Percentiles rank a stretch among this genome's conserved stretches.
phyloP scores from a whole-genome alignment of 2,888 invertebrate genomes.

The Pollenia amentaria region DNA sequence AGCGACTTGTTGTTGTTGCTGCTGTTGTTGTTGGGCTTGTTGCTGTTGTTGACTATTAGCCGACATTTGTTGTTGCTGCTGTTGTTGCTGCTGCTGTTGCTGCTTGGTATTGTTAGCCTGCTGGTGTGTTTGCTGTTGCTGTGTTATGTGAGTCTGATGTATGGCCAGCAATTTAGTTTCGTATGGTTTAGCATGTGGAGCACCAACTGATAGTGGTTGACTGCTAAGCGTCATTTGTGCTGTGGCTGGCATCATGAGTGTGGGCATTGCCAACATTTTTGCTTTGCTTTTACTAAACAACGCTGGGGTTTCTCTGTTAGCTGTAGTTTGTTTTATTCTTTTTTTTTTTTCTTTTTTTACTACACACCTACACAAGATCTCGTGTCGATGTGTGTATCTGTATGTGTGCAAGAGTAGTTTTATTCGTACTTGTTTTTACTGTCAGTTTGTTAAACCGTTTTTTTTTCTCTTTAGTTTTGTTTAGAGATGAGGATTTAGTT shows the following conservation, averaged over 20 bases:
- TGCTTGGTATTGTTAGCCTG: constrained; percentile 80
- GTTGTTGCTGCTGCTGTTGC: constrained; percentile 77
- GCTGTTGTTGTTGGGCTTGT: constrained; percentile 75
- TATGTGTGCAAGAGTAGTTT: background rate
- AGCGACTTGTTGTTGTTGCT: constrained; percentile 76
- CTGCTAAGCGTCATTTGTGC: constrained; percentile 85
- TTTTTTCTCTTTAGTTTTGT: constrained; percentile 38
- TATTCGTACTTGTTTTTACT: constrained; percentile 7
- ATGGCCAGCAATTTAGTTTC: constrained; percentile 85
- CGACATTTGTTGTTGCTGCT: constrained; percentile 77
- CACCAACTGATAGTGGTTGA: constrained; percentile 83
- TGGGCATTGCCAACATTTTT: constrained; percentile 85
- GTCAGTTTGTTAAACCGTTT: constrained; percentile 56
- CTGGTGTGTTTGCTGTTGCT: constrained; percentile 80
- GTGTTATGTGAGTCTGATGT: constrained; percentile 84
- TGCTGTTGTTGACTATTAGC: constrained; percentile 78
- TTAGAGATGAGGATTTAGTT: constrained; percentile 43
- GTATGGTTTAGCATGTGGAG: constrained; percentile 84
- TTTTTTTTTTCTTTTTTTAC: constrained; percentile 2
- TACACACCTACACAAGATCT: constrained; percentile 19
- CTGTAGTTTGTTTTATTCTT: constrained; percentile 10
- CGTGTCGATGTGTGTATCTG: background rate
- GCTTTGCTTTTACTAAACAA: constrained; percentile 64
- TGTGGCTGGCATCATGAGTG: constrained; percentile 85
- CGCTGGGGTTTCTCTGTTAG: constrained; percentile 42